A percentile compares a stretch with the other conserved stretches of the same genome.
Evolutionary conservation across 2,888 invertebrate species (phyloP).

Genomic region (Dryadula phaetusa): DNA sequence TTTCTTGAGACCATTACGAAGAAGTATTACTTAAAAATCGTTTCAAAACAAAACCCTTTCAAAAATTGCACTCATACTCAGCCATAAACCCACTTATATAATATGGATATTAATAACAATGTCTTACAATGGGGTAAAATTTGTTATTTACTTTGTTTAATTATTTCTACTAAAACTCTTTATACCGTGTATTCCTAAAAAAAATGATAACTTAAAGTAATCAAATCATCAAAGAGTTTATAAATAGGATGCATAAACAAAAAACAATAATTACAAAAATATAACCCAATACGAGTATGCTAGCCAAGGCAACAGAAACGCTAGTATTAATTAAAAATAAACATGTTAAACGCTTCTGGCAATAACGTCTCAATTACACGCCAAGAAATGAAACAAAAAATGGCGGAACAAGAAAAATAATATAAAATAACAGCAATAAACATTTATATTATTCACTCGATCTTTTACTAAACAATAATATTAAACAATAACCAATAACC

Average conservation of each 20-base stretch:
- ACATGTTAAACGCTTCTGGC: conserved; percentile 3
- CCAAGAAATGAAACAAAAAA: background rate
- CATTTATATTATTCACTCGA: background rate
- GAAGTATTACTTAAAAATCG: conserved; percentile 16
- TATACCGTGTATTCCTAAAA: background rate
- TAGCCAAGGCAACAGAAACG: background rate
- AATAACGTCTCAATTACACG: conserved; percentile 4
- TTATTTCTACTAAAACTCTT: background rate
- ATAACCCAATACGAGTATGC: background rate
- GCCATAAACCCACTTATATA: background rate
- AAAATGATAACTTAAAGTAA: background rate
- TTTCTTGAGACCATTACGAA: conserved; percentile 23
- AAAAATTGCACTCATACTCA: conserved; percentile 2
- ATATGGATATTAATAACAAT: conserved; percentile 1
- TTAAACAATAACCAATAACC: no score
- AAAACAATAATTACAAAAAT: no score
- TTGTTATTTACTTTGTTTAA: background rate
- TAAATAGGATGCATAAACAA: no score
- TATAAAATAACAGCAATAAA: background rate
- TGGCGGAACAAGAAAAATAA: background rate
- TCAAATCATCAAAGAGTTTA: background rate
- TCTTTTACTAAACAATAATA: background rate
- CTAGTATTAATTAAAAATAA: background rate
- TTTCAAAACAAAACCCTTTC: conserved; percentile 27
- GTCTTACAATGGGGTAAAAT: background rate